phyloP scores from a whole-genome alignment of 2,888 invertebrate genomes.

The Ceramica pisi region DNA sequence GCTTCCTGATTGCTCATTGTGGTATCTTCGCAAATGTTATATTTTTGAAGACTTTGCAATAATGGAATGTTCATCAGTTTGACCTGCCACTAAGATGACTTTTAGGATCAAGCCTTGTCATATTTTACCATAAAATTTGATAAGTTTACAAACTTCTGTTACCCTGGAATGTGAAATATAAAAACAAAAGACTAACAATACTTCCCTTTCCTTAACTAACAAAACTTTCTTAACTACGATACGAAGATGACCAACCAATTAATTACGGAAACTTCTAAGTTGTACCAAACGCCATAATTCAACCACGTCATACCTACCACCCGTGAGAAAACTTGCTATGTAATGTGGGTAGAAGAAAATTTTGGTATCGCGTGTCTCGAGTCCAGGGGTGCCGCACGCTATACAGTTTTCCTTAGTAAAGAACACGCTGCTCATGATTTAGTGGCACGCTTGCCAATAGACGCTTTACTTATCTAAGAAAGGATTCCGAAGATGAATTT shows the following conservation, averaged over 20 bases:
- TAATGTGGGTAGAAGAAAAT: slow-evolving; percentile 85
- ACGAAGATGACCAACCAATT: slow-evolving; percentile 46
- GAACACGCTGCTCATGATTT: slow-evolving; percentile 82
- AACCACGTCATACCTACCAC: slow-evolving; percentile 70
- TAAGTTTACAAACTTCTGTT: no score
- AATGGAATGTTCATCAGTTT: no score
- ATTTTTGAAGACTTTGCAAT: no score
- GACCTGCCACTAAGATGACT: no score
- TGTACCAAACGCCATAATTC: slow-evolving; percentile 42
- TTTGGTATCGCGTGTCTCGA: slow-evolving; percentile 84
- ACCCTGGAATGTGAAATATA: slow-evolving; percentile 9
- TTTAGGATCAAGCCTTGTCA: no score
- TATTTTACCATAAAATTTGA: no score
- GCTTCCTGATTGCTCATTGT: no score
- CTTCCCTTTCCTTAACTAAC: slow-evolving; percentile 9
- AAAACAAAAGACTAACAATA: slow-evolving; percentile 22
- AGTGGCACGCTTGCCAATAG: slow-evolving; percentile 74
- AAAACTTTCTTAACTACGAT: slow-evolving; percentile 16
- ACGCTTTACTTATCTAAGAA: slow-evolving; percentile 56
- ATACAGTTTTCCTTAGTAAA: slow-evolving; percentile 77
- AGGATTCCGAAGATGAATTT: slow-evolving; percentile 53
- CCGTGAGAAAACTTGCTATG: slow-evolving; percentile 79
- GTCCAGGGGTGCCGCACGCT: slow-evolving; percentile 81
- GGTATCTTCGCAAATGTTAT: no score
- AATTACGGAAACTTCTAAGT: slow-evolving; percentile 47